Evolutionary conservation across 2,888 invertebrate genomes (phyloP), one percentile per base, ranked within the genome.

Genomic region (Tinea pellionella): DNA sequence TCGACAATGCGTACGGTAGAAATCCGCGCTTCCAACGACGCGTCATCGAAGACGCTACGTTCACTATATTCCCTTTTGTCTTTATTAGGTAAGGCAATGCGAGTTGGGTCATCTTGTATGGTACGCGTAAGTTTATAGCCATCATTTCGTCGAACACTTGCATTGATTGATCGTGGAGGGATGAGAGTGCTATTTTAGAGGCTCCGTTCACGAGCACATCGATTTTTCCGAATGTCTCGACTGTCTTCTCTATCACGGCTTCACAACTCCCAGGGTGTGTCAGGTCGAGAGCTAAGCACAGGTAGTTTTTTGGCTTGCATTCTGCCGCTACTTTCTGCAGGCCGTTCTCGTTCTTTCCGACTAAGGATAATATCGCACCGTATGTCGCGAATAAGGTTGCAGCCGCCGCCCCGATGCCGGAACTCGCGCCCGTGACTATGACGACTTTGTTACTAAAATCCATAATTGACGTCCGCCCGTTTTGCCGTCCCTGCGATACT

Each of bases 391-490:
- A 72, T 0, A 65, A 63, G 61, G 67, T 64, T 0, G 77, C 76
- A 1, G 73, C 68, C 58, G 69, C 75, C 2, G 77, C 77, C 2
- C 77, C 75, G 15, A 78, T 74, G 0, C 75, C 77, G 0, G 75
- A 76, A 63, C 77, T 77, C 0, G 77, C 76, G 0, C 77, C 77
- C 4, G 77, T 77, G 56, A 77, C 65, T 13, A 78, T 75, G 7
- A 72, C 73, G 1, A 76, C 74, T 70, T 77, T 77, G 9, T 69
- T 68, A 42, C 60, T 64, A 18, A 77, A 71, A 56, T 73, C 64
- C 16, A 77, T 66, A 9, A n/a, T 29, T 4, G n/a, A 55, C 29
- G 55, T 55, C 12, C 51, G 47, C 24, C 3, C 58, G 58, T 11
- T 47, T 18, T 24, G 11, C 7, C 47, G 47, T 16, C 13, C 15